Percentiles rank a stretch among this genome's conserved stretches.
Conservation (phyloP, 2,113 vertebrate genomes). For the Natator depressus region DNA sequence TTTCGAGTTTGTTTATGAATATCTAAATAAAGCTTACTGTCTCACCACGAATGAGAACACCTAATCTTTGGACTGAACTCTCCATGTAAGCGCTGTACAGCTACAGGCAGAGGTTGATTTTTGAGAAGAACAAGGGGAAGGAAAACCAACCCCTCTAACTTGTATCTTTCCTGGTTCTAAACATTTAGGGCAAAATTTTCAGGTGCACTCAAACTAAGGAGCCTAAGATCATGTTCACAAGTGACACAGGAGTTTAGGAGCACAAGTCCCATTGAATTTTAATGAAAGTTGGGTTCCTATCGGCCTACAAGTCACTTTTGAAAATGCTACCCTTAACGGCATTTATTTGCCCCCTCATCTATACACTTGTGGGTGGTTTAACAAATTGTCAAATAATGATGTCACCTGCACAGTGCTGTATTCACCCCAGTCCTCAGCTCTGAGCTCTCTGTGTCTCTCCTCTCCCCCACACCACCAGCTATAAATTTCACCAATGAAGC, state of each 20-base stretch:
- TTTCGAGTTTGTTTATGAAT: neutral
- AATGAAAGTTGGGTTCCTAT: neutral
- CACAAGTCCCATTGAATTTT: neutral
- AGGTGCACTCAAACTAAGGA: neutral
- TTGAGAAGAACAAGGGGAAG: neutral
- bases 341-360: neutral
- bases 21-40: neutral
- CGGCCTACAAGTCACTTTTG: neutral
- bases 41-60: neutral
- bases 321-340: neutral
- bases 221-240: neutral
- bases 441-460: neutral
- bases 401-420: neutral
- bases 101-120: neutral
- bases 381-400: neutral
- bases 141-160: neutral
- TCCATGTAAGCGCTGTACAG: neutral
- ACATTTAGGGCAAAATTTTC: neutral
- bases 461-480: neutral
- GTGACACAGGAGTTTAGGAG: neutral
- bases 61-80: neutral
- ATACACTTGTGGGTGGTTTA: neutral
- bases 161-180: neutral
- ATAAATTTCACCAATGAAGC: neutral
- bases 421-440: neutral